Conservation (phyloP, 2,888 invertebrate species). For the Allophyes oxyacanthae region DNA sequence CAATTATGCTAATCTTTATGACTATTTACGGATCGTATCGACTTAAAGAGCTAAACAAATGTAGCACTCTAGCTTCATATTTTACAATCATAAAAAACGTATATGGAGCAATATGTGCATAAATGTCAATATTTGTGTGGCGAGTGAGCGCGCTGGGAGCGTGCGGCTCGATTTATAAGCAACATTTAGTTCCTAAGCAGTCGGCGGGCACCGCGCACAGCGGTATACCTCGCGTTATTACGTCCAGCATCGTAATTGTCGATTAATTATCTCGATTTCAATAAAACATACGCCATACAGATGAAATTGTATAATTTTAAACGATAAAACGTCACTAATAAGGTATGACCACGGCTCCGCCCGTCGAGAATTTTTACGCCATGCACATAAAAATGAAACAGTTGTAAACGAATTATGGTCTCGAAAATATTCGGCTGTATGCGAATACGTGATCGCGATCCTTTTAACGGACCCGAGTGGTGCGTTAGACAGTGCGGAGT, state of each 20-base stretch:
- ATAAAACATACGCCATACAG: slow-evolving; percentile 85
- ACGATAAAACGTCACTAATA: slow-evolving; percentile 82
- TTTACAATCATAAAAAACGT: slow-evolving; percentile 87
- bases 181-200: slow-evolving; percentile 76
- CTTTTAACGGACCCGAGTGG: slow-evolving; percentile 59
- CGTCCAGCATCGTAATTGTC: slow-evolving; percentile 87
- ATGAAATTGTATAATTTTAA: slow-evolving; percentile 86
- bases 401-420: slow-evolving; percentile 72
- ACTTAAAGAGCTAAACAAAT: slow-evolving; percentile 77
- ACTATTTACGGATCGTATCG: slow-evolving; percentile 79
- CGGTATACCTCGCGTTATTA: slow-evolving; percentile 82
- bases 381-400: slow-evolving; percentile 76
- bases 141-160: slow-evolving; percentile 63
- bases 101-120: slow-evolving; percentile 89
- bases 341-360: slow-evolving; percentile 78
- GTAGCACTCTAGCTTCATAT: slow-evolving; percentile 83
- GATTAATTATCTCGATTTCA: slow-evolving; percentile 87
- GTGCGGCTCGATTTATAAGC: slow-evolving; percentile 76
- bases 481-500: slow-evolving; percentile 29
- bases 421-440: slow-evolving; percentile 67
- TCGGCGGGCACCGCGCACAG: slow-evolving; percentile 75
- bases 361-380: slow-evolving; percentile 72
- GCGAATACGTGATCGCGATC: slow-evolving; percentile 68
- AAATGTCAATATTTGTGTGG: slow-evolving; percentile 86
- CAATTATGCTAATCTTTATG: slow-evolving; percentile 87